Evolutionary conservation across 2,113 vertebrate genomes (phyloP), one percentile per base, ranked within the genome.

Genomic region (Steatornis caripensis): DNA sequence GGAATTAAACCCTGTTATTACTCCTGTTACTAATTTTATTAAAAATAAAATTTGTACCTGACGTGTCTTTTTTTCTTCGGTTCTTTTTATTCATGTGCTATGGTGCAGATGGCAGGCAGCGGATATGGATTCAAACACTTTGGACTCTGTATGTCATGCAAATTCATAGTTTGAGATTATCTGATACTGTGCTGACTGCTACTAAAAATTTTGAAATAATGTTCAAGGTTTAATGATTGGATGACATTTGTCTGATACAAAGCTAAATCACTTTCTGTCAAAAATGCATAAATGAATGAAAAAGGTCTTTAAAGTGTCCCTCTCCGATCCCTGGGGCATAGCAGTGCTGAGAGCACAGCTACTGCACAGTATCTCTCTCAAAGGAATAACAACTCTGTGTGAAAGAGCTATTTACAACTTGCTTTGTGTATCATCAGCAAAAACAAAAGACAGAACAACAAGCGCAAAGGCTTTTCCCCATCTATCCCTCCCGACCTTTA

Each of bases 321-420:
- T 91, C 60, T 82, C 61, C 12, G 32, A 92, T 96, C 97, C 96
- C 96, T 93, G 68, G 95, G 91, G 96, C 81, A 92, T 27, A 91
- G 37, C 71, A 86, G 72, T 34, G 75, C 93, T 94, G 81, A 97
- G 90, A 94, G 84, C 68, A 93, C 49, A 96, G 80, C 95, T 97
- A 81, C 82, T 90, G 89, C 65, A 64, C 72, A 91, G 91, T 82
- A 85, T 64, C 66, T 61, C 94, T 97, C 97, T 97, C 97, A 87
- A 95, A 98, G 97, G 95, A 98, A 97, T 96, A 97, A 91, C 89
- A 94, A 74, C 11, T 66, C 61, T 75, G 64, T 92, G 68, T 69
- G 86, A 96, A 95, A 96, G 81, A 96, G 94, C 97, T 98, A 97
- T 98, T 98, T 98, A 98, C 96, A 98, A 97, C 93, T 97, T 91